Conservation (phyloP, 23 tunicate species). For the Corella eumyota region DNA sequence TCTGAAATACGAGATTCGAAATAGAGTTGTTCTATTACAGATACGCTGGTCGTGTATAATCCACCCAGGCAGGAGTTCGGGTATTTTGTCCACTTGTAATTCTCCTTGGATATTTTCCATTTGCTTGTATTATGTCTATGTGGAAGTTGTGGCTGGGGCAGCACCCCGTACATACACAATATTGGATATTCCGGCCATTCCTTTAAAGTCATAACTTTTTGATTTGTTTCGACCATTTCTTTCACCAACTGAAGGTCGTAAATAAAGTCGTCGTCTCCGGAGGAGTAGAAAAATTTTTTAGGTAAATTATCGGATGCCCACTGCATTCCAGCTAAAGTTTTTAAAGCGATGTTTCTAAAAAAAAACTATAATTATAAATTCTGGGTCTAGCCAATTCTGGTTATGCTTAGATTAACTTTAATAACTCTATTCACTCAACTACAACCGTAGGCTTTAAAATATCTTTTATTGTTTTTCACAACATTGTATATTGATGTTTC, state of each 20-base stretch:
- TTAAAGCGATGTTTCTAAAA: slow-evolving; percentile 1
- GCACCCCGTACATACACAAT: slow-evolving; percentile 1
- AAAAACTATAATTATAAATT: too few relatives aligned
- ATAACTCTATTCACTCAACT: too few relatives aligned
- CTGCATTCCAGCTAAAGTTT: slow-evolving; percentile 6
- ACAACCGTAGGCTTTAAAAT: too few relatives aligned
- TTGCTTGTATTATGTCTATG: slow-evolving; percentile 2
- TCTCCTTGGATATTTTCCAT: slow-evolving; percentile 1
- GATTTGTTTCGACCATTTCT: neutral
- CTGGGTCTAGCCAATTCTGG: too few relatives aligned
- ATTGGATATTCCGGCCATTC: slow-evolving; percentile 5
- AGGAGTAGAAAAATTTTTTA: neutral
- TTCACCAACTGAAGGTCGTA: neutral
- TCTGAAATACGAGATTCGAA: neutral
- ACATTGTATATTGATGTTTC: too few relatives aligned
- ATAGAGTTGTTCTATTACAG: neutral
- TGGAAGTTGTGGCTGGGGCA: neutral
- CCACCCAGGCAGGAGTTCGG: slow-evolving; percentile 9
- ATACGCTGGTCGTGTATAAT: neutral
- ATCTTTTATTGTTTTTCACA: too few relatives aligned
- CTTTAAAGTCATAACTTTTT: neutral
- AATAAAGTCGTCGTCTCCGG: slow-evolving; percentile 10
- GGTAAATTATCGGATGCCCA: slow-evolving; percentile 3
- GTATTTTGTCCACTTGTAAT: slow-evolving; percentile 2
- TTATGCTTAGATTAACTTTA: too few relatives aligned